Conservation (phyloP, 2,797 vertebrate species). For the Acanthopagrus latus region DNA sequence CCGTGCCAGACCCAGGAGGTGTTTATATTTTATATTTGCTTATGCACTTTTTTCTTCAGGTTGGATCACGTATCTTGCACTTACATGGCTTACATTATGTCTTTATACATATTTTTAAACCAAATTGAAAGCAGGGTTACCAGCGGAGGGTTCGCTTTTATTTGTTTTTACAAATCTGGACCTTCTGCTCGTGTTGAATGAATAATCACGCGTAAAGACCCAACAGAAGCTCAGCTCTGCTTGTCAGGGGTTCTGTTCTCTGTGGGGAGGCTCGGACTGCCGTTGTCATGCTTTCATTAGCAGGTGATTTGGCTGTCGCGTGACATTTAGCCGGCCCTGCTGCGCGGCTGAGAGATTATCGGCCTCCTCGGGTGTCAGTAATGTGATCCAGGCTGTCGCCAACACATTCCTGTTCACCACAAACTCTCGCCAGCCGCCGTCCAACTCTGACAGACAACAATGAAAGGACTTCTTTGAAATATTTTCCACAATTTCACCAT, state of each 20-base stretch:
- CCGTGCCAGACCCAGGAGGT: background rate
- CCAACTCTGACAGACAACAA: background rate
- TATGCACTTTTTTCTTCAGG: too few species aligned
- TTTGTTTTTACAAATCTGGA: background rate
- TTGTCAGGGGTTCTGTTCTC: background rate
- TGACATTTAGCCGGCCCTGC: slow-evolving; percentile 38
- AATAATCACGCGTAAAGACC: background rate
- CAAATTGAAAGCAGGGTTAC: too few species aligned
- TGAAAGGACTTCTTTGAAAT: background rate
- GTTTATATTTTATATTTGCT: background rate
- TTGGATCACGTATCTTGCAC: background rate
- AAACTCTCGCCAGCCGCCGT: background rate
- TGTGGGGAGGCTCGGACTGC: slow-evolving; percentile 3
- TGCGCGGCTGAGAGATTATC: slow-evolving; percentile 44
- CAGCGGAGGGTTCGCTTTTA: background rate
- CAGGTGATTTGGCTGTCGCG: slow-evolving; percentile 29
- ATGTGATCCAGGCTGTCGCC: slow-evolving; percentile 54
- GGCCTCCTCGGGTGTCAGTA: slow-evolving; percentile 64
- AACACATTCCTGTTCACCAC: slow-evolving; percentile 49
- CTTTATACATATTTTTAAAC: background rate
- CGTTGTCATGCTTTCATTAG: slow-evolving; percentile 34
- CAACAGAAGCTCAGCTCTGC: slow-evolving; percentile 5
- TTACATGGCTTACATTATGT: background rate
- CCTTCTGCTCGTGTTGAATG: background rate
- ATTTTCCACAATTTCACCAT: background rate